A percentile compares a stretch with the other conserved stretches of the same genome.
Conservation (phyloP, 1,140 invertebrate species). For the Paraescarpia echinospica region DNA sequence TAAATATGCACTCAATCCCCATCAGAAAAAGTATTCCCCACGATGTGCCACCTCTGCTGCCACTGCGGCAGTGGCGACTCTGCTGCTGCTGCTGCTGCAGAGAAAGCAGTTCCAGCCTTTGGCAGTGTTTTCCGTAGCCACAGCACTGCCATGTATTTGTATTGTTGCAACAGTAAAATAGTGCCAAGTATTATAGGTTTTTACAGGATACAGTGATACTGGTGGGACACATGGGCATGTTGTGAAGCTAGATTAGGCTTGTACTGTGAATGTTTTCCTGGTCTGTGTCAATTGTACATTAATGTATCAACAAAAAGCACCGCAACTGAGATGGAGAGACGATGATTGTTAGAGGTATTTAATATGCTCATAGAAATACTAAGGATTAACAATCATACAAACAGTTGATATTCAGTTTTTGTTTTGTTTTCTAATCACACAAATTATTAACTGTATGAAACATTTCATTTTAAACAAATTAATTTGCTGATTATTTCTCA, state of each 20-base stretch:
- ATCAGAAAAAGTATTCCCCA: background rate
- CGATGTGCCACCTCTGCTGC: background rate
- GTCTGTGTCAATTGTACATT: background rate
- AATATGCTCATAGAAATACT: background rate
- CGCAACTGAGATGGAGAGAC: background rate
- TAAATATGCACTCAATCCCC: conserved; percentile 5
- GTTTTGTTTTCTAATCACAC: background rate
- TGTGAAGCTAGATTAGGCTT: background rate
- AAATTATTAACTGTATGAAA: background rate
- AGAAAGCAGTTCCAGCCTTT: background rate
- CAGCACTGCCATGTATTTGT: background rate
- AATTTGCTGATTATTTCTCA: background rate
- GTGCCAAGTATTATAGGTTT: background rate
- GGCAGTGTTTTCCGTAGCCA: background rate
- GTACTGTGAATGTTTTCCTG: background rate
- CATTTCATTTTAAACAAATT: background rate
- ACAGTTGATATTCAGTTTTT: background rate
- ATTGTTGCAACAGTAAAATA: background rate
- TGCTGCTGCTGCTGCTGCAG: background rate
- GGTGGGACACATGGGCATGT: background rate
- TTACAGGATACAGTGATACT: background rate
- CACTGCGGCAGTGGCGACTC: background rate
- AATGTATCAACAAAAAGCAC: background rate
- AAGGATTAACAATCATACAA: background rate
- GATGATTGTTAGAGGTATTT: background rate